phyloP scores from a whole-genome alignment of 2,797 vertebrate species.

The Stomatorhinus walkeri region DNA sequence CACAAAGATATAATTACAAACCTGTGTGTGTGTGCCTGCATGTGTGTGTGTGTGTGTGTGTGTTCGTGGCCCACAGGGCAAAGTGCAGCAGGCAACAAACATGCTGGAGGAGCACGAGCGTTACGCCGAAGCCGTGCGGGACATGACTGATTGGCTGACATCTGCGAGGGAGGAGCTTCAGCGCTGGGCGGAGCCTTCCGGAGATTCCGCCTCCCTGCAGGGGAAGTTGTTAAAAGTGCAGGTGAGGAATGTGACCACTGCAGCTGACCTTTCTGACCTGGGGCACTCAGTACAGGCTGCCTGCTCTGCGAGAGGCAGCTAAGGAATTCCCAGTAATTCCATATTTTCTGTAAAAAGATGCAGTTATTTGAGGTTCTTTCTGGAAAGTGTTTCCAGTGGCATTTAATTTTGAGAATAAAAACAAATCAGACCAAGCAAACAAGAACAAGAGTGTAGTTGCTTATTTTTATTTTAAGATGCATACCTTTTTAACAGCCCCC shows the following conservation, averaged over 20 bases:
- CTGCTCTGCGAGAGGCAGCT: neutral
- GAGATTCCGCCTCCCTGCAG: constrained; percentile 72
- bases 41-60: neutral
- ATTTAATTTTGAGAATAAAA: neutral
- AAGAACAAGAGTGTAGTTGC: neutral
- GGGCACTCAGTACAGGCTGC: constrained; percentile 21
- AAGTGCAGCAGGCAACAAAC: constrained; percentile 78
- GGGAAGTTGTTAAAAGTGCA: constrained; percentile 81
- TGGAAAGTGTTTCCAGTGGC: neutral
- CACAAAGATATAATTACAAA: neutral
- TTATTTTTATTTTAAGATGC: constrained; percentile 6
- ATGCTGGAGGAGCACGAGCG: constrained; percentile 86
- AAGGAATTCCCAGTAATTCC: neutral
- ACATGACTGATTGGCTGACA: constrained; percentile 92
- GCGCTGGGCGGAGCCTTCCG: constrained; percentile 83
- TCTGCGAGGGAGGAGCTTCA: constrained; percentile 91
- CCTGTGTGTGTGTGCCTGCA: neutral
- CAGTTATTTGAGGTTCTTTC: neutral
- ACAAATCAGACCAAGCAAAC: neutral
- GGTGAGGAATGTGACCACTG: constrained; percentile 57
- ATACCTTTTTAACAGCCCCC: constrained; percentile 41
- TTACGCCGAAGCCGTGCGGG: constrained; percentile 84
- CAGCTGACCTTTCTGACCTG: constrained; percentile 25
- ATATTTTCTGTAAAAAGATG: neutral
- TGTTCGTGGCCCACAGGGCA: constrained; percentile 60